Base-by-base conservation (phyloP, 2,888 invertebrate genomes). In the Choreutis nemorana region DNA sequence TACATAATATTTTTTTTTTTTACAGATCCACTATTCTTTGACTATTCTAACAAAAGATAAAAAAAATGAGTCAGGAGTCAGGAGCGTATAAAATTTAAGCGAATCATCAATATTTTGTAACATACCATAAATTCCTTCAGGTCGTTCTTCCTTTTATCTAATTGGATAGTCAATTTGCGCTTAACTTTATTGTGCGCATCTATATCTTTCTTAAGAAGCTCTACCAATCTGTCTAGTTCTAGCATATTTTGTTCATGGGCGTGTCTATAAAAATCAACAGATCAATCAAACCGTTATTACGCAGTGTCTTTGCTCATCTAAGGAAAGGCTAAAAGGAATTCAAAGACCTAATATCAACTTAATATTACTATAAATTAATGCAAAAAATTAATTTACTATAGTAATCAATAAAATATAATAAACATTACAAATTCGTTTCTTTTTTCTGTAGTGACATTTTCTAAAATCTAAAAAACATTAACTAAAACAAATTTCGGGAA, bases 61-160 rank as follows among this genome's bases (percentile, higher is more conserved):
- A n/a, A n/a, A n/a, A n/a, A n/a, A n/a, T n/a, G n/a, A n/a, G n/a
- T n/a, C n/a, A n/a, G n/a, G n/a, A n/a, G n/a, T n/a, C n/a, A n/a
- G n/a, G n/a, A n/a, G n/a, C n/a, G n/a, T n/a, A n/a, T n/a, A n/a
- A n/a, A n/a, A n/a, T n/a, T n/a, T n/a, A n/a, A n/a, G n/a, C n/a
- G n/a, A n/a, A n/a, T 18, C 13, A 4, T 4, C 11, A 20, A 27
- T 2, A 5, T 16, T 16, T 9, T 9, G 7, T 7, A 5, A 15
- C 31, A 42, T 66, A 88, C 89, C 80, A 87, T 82, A 48, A 86
- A 87, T 15, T 80, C 78, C 36, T 84, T 65, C 3, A 90, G 63
- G 14, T 85, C 83, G 10, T 81, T 81, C 45, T 83, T 82, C 46
- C 83, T 80, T 4, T 52, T 61, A 5, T 81, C 78, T 26, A 86